Percentiles rank a stretch among this genome's conserved stretches.
Evolutionary conservation across 1,140 invertebrate species (phyloP).

Genomic region (Wiebesia pumilae): DNA sequence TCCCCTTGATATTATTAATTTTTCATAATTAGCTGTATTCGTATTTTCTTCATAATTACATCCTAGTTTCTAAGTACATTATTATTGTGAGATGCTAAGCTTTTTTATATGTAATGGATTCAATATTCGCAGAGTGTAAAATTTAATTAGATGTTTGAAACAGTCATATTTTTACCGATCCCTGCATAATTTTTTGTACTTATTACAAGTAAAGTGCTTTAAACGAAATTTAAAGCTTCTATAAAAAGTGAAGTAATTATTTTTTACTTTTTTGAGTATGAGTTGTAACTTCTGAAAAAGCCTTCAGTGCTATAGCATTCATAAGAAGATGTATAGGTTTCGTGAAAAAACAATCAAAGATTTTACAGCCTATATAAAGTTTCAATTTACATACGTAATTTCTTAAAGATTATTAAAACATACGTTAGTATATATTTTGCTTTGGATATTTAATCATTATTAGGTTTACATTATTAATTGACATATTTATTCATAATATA

Average conservation of each 20-base stretch:
- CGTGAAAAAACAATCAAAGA: neutral
- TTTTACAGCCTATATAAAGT: too few relatives aligned
- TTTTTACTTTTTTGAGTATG: neutral
- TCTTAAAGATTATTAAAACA: too few relatives aligned
- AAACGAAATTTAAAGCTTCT: neutral
- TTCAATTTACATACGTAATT: too few relatives aligned
- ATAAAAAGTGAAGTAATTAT: neutral
- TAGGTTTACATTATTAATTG: too few relatives aligned
- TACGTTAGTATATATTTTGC: too few relatives aligned
- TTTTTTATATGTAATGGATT: neutral
- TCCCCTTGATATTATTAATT: neutral
- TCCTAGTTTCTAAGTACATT: neutral
- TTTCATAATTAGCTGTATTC: slow-evolving; percentile 1
- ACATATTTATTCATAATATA: too few relatives aligned
- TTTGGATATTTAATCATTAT: too few relatives aligned
- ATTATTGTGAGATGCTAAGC: neutral
- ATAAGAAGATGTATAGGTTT: neutral
- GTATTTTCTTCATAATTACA: slow-evolving; percentile 17
- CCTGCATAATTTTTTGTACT: neutral
- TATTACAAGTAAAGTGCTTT: neutral
- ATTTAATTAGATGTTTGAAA: neutral
- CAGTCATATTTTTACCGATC: neutral
- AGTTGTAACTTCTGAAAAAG: neutral
- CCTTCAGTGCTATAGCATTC: neutral
- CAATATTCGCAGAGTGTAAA: neutral